phyloP scores from a whole-genome alignment of 1,140 invertebrate genomes.

The Phymastichus coffea region DNA sequence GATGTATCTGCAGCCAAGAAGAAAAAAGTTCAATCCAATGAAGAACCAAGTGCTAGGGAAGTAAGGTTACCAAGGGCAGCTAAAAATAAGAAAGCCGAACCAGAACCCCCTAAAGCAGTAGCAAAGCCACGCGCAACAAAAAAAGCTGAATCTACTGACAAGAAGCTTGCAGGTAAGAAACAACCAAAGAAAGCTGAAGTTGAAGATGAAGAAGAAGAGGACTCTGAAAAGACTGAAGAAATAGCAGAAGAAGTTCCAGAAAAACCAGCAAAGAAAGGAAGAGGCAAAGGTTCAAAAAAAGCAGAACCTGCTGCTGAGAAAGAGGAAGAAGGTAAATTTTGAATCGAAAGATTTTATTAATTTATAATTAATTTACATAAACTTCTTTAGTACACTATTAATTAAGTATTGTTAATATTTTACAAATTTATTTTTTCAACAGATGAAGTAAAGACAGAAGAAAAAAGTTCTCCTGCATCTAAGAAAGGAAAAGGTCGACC shows the following conservation, averaged over 20 bases:
- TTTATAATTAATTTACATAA: background rate
- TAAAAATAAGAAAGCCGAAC: slow-evolving; percentile 29
- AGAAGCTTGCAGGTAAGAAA: slow-evolving; percentile 24
- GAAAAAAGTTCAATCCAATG: slow-evolving; percentile 15
- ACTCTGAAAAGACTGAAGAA: slow-evolving; percentile 15
- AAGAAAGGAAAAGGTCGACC: slow-evolving; percentile 25
- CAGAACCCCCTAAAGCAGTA: slow-evolving; percentile 21
- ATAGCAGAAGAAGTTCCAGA: slow-evolving; percentile 7
- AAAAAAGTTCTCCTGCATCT: slow-evolving; percentile 5
- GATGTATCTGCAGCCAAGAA: slow-evolving; percentile 28
- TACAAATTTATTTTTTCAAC: background rate
- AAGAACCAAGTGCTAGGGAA: slow-evolving; percentile 9
- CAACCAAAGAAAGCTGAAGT: slow-evolving; percentile 18
- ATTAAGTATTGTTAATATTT: background rate
- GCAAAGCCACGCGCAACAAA: slow-evolving; percentile 11
- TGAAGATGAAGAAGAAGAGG: slow-evolving; percentile 10
- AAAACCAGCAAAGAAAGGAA: slow-evolving; percentile 25
- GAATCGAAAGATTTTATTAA: too few species aligned
- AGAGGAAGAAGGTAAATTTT: slow-evolving; percentile 22
- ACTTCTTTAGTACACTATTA: background rate
- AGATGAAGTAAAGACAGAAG: slow-evolving; percentile 11
- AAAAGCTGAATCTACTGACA: slow-evolving; percentile 16
- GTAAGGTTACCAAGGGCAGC: slow-evolving; percentile 30
- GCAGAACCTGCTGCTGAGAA: background rate
- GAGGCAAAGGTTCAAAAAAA: slow-evolving; percentile 23